Base-by-base conservation (phyloP, 2,797 vertebrate species). In the Triplophysa yarkandensis region DNA sequence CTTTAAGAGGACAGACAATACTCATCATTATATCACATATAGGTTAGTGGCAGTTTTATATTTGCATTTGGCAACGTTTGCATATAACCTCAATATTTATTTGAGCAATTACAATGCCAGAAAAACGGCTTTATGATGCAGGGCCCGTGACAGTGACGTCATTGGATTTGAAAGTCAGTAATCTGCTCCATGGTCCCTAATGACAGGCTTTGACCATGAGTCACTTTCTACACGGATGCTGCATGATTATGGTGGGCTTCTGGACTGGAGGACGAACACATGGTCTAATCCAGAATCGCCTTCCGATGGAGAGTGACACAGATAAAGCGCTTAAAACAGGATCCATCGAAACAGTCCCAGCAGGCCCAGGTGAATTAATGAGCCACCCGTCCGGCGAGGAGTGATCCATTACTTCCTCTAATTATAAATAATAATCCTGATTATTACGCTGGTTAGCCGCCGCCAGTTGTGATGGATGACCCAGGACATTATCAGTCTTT, bases 381-480 rank as follows among this genome's bases (percentile, higher is more conserved):
- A 96, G 93, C 91, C 91, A 94, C 86, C 87, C 92, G 93, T 96
- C 94, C 92, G 93, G 92, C 89, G 91, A 92, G 85, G 93, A 93
- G 95, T 98, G 97, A 99, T 99, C 94, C 95, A 99, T 98, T 96
- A 97, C 97, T 98, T 99, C 97, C 97, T 97, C 94, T 99, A 99
- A 99, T 99, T 99, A 99, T 98, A 98, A 98, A 98, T 98, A 97
- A 98, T 98, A 99, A 99, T 97, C 97, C 94, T 94, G 96, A 98
- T 96, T 96, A 98, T 98, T 97, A 98, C 90, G 92, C 96, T 96
- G 95, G 94, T 97, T 97, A 95, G 92, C 93, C 90, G 88, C 91
- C 91, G 92, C 94, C 94, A 93, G 93, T 92, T 89, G 91, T 96
- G 96, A 99, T 95, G 92, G 95, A 99, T 98, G 93, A 93, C 89